phyloP scores from a whole-genome alignment of 2,113 vertebrate genomes.

The Alectura lathami region DNA sequence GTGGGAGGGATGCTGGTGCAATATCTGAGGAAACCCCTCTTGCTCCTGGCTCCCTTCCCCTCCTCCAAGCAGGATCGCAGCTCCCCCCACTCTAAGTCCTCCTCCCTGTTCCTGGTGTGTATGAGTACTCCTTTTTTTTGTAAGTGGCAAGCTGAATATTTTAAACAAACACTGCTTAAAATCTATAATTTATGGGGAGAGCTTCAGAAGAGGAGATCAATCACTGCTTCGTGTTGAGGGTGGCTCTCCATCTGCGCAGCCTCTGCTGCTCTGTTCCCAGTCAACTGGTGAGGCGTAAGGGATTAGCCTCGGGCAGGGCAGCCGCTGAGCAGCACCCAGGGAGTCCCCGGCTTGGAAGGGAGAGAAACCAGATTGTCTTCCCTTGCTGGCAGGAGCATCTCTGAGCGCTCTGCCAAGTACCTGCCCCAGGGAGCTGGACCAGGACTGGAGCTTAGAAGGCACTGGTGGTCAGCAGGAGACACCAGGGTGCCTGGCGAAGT shows the following conservation, averaged over 20 bases:
- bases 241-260: constrained; percentile 30
- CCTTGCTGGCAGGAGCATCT: background rate
- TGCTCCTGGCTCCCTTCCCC: background rate
- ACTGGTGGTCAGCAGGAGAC: background rate
- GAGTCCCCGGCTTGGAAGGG: background rate
- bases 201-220: constrained; percentile 66
- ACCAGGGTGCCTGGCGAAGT: background rate
- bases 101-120: background rate
- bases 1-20: background rate
- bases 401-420: background rate
- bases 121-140: constrained; percentile 60
- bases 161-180: constrained; percentile 69
- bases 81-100: background rate
- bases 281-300: background rate
- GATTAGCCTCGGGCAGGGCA: background rate
- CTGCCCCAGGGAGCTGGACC: background rate
- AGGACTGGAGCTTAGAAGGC: background rate
- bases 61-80: background rate
- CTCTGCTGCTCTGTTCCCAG: background rate
- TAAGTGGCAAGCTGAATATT: constrained; percentile 67
- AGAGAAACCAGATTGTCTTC: background rate
- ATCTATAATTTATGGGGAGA: constrained; percentile 67
- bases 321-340: background rate
- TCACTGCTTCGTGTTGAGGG: background rate
- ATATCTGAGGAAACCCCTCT: background rate